Conservation (phyloP, 1,140 invertebrate genomes). For the Drosophila auraria region DNA sequence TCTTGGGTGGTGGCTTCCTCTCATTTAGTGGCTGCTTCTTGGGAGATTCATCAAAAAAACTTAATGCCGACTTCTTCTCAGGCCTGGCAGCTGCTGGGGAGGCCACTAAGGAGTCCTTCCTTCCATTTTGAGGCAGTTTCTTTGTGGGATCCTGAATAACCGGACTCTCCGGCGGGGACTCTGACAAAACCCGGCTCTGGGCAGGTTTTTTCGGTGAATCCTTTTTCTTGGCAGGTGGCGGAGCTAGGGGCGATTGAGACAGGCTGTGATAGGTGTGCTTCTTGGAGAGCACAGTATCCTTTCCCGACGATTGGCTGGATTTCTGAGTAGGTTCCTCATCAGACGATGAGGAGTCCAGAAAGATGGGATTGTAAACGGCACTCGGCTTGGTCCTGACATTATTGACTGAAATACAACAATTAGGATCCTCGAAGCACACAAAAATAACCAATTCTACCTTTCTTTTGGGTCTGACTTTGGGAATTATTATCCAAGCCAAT, state of each 20-base stretch:
- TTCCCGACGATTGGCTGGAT: constrained; percentile 11
- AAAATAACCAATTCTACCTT: constrained; percentile 3
- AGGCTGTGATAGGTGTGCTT: constrained; percentile 55
- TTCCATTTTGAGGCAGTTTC: background rate
- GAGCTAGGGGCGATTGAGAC: constrained; percentile 59
- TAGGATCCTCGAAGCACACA: background rate
- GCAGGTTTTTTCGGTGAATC: background rate
- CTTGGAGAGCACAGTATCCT: constrained; percentile 39
- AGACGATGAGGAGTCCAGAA: constrained; percentile 78
- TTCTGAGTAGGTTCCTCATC: constrained; percentile 62
- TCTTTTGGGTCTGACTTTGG: constrained; percentile 22
- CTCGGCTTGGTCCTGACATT: constrained; percentile 21
- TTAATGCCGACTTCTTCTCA: background rate
- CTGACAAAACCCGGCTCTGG: background rate
- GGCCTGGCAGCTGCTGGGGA: background rate
- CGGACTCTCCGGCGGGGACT: background rate
- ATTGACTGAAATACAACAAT: constrained; percentile 5
- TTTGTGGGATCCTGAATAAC: background rate
- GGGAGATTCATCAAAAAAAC: constrained; percentile 3
- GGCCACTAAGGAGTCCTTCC: background rate
- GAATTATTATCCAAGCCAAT: constrained; percentile 41
- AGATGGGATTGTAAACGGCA: constrained; percentile 71
- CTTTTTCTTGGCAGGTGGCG: constrained; percentile 8
- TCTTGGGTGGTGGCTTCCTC: background rate
- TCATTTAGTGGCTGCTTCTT: constrained; percentile 5